Conservation (phyloP, 1,140 invertebrate species). For the Diorhabda sublineata region DNA sequence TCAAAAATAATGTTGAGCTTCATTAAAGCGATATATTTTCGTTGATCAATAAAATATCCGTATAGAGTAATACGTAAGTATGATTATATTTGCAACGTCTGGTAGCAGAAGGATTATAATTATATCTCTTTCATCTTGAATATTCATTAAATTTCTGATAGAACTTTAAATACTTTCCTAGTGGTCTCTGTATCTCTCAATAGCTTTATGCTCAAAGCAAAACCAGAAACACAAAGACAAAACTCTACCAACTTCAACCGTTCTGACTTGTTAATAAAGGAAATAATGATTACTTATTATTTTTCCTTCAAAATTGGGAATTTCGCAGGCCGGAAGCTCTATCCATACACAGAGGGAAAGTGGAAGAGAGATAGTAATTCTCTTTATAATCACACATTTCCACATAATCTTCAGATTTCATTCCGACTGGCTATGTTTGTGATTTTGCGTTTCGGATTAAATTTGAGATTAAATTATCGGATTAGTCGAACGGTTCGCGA, state of each 20-base stretch:
- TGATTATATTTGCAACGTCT: too few species aligned
- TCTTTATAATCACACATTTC: conserved; percentile 6
- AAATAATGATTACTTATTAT: neutral
- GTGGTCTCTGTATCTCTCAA: neutral
- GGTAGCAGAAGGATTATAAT: neutral
- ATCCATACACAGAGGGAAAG: neutral
- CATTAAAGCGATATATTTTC: too few species aligned
- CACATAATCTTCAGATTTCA: conserved; percentile 17
- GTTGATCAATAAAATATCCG: too few species aligned
- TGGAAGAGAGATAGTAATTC: neutral
- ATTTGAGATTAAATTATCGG: conserved; percentile 23
- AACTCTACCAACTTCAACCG: neutral
- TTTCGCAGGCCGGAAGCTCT: neutral
- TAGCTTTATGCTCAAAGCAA: neutral
- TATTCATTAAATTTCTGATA: neutral
- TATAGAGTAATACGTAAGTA: too few species aligned
- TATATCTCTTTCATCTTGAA: neutral
- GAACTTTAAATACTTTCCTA: conserved; percentile 1
- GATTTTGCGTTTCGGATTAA: conserved; percentile 24
- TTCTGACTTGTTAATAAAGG: neutral
- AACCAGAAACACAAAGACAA: neutral
- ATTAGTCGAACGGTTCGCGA: conserved; percentile 29
- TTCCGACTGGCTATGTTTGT: conserved; percentile 11
- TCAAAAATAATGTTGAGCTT: too few species aligned
- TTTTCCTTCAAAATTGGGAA: neutral